phyloP scores from a whole-genome alignment of 92 coral and sea anemone species.

The Bergia puertoricense region DNA sequence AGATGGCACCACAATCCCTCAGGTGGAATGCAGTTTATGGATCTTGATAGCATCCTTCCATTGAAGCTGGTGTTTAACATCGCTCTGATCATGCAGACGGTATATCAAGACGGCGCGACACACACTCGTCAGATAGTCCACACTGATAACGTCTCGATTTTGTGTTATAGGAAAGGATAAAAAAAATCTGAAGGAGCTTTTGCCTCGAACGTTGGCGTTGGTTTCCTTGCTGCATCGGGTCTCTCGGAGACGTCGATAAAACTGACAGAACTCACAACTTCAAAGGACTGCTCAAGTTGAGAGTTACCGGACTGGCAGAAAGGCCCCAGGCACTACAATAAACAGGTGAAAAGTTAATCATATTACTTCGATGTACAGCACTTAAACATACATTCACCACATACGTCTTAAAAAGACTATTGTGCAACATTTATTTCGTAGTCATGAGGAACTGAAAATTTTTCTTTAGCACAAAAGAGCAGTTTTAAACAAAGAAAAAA shows the following conservation, averaged over 20 bases:
- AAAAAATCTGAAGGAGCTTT: slow-evolving; percentile 87
- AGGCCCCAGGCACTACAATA: slow-evolving; percentile 81
- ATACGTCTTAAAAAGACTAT: neutral
- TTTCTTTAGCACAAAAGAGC: neutral
- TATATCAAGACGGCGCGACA: neutral
- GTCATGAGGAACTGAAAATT: neutral
- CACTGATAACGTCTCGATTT: neutral
- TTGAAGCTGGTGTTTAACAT: neutral
- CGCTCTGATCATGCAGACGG: neutral
- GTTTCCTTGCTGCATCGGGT: slow-evolving; percentile 73
- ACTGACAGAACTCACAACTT: slow-evolving; percentile 85
- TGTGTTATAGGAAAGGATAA: slow-evolving; percentile 66
- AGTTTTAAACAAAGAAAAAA: too few relatives aligned
- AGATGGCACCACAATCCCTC: too few relatives aligned
- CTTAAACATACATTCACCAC: neutral
- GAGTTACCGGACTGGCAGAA: slow-evolving; percentile 75
- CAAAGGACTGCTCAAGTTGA: slow-evolving; percentile 67
- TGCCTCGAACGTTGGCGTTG: slow-evolving; percentile 91
- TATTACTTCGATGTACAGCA: too few relatives aligned
- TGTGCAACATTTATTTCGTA: too few relatives aligned
- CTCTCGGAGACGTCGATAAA: slow-evolving; percentile 84
- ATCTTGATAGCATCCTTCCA: too few relatives aligned
- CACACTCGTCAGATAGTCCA: neutral
- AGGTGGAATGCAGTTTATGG: too few relatives aligned
- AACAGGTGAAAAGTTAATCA: neutral